Evolutionary conservation across 2,797 vertebrate genomes (phyloP).

Genomic region (Chaenodraco wilsoni): DNA sequence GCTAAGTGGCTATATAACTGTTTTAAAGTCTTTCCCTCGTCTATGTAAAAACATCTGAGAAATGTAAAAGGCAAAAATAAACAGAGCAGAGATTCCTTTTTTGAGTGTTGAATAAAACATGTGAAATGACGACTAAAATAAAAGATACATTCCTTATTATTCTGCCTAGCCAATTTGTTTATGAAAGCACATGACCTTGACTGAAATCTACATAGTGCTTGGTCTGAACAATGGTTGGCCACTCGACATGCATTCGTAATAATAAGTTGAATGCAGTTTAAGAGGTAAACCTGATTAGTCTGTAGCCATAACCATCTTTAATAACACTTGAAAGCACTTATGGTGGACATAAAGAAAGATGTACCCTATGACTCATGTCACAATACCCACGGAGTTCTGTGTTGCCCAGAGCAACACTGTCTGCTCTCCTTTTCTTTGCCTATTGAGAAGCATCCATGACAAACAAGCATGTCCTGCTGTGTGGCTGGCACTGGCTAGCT

Average conservation of each 20-base stretch:
- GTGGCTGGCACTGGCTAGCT: slow-evolving; percentile 46
- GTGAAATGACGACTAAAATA: neutral
- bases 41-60: neutral
- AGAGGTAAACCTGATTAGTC: slow-evolving; percentile 40
- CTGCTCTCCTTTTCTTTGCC: slow-evolving; percentile 54
- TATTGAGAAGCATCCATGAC: slow-evolving; percentile 64
- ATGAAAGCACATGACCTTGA: neutral
- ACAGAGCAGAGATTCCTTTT: neutral
- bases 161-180: neutral
- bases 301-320: slow-evolving; percentile 27
- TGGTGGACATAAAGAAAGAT: slow-evolving; percentile 60
- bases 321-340: slow-evolving; percentile 60
- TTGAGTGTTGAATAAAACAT: neutral
- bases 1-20: neutral
- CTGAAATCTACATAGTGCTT: neutral
- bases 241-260: slow-evolving; percentile 24
- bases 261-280: slow-evolving; percentile 30
- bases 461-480: slow-evolving; percentile 68
- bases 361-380: slow-evolving; percentile 44
- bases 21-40: slow-evolving; percentile 1
- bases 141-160: neutral
- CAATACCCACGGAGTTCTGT: slow-evolving; percentile 35
- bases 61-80: neutral
- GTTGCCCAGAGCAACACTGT: slow-evolving; percentile 70
- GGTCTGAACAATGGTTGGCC: neutral